Percentiles rank a stretch among this genome's conserved stretches.
phyloP scores from a whole-genome alignment of 2,113 vertebrate species.

The Myanophis thanlyinensis region DNA sequence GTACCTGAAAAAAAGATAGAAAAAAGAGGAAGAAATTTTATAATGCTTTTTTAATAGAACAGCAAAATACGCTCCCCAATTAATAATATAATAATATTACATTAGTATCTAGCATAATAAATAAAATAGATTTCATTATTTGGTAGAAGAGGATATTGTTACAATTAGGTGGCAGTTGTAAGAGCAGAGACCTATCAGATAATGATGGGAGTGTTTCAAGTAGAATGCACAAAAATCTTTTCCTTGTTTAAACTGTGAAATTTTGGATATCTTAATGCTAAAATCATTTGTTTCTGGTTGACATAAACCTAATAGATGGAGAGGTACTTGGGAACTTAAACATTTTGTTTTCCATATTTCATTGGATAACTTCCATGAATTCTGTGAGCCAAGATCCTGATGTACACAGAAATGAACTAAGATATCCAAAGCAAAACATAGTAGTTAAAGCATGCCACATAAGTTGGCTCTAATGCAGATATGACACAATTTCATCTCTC shows the following conservation, averaged over 20 bases:
- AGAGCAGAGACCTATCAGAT: background rate
- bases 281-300: background rate
- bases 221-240: background rate
- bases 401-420: background rate
- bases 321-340: background rate
- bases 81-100: background rate
- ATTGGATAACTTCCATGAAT: background rate
- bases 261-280: background rate
- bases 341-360: background rate
- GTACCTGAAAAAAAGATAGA: background rate
- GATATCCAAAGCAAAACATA: background rate
- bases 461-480: background rate
- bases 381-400: background rate
- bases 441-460: background rate
- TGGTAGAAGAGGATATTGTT: background rate
- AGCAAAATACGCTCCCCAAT: constrained; percentile 12
- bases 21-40: constrained; percentile 49
- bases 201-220: background rate
- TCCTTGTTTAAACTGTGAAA: background rate
- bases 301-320: background rate
- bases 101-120: background rate
- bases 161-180: background rate
- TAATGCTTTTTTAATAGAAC: constrained; percentile 53
- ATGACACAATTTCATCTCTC: background rate
- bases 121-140: background rate